These are phyloP conservation scores for Elysia chlorotica DNA, from an alignment of 1,140 invertebrate genomes.

Conservation along the genomic window DNA sequence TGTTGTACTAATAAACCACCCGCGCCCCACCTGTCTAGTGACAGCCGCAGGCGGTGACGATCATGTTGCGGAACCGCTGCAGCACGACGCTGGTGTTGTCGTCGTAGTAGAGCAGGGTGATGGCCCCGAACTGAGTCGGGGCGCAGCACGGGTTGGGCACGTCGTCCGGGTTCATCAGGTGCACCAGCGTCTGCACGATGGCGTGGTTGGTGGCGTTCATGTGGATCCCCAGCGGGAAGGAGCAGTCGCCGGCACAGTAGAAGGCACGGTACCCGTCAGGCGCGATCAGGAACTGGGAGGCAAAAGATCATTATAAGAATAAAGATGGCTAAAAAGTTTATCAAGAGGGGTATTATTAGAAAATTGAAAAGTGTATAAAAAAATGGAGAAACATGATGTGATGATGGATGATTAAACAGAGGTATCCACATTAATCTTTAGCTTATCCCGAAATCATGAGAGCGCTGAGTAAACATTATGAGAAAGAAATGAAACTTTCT, in stretches of 20 bases:
- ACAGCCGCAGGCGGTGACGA: constrained; percentile 72
- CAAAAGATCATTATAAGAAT: too few relatives aligned
- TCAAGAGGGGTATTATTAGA: too few relatives aligned
- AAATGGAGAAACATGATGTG: too few relatives aligned
- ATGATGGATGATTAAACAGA: too few relatives aligned
- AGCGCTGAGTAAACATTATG: too few relatives aligned
- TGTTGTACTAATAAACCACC: background rate
- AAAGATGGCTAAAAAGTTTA: too few relatives aligned
- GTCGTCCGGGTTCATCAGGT: constrained; percentile 68
- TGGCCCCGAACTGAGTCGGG: constrained; percentile 68
- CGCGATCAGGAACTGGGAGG: constrained; percentile 62
- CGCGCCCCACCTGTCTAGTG: constrained; percentile 59
- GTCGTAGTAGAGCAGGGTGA: constrained; percentile 72
- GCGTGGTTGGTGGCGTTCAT: constrained; percentile 74
- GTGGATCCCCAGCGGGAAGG: constrained; percentile 66
- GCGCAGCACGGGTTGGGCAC: constrained; percentile 71
- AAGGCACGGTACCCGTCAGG: constrained; percentile 72
- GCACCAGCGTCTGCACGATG: constrained; percentile 71
- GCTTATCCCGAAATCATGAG: too few relatives aligned
- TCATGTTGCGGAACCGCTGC: constrained; percentile 74
- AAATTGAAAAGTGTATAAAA: too few relatives aligned
- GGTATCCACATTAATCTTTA: too few relatives aligned
- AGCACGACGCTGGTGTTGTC: constrained; percentile 72
- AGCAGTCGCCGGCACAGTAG: constrained; percentile 71
- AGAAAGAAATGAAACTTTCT: too few relatives aligned